Evolutionary conservation across 2,113 vertebrate genomes (phyloP).

Genomic region (Periophthalmus modestus): DNA sequence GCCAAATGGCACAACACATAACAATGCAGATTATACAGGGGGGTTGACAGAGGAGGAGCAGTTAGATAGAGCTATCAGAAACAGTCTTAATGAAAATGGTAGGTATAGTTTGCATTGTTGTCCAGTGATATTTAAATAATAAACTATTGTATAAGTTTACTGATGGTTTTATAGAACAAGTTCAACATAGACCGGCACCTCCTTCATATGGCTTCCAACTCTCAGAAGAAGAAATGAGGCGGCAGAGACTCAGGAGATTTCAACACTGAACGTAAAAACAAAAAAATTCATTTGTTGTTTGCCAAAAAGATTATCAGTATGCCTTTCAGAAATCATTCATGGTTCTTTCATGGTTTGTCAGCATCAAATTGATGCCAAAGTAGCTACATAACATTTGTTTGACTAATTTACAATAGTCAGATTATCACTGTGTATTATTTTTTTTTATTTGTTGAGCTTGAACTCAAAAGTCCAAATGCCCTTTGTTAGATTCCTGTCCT

Average conservation of each 20-base stretch:
- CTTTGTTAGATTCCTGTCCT: background rate
- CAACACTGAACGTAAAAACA: background rate
- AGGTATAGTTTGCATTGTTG: conserved; percentile 30
- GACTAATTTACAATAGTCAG: background rate
- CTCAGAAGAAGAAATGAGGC: conserved; percentile 61
- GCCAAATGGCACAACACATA: conserved; percentile 55
- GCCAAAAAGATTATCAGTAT: background rate
- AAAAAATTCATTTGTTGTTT: background rate
- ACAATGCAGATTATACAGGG: conserved; percentile 46
- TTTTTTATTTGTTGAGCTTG: background rate
- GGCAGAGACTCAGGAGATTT: conserved; percentile 32
- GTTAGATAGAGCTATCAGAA: conserved; percentile 83
- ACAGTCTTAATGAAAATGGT: conserved; percentile 87
- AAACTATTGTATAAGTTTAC: background rate
- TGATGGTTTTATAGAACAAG: conserved; percentile 35
- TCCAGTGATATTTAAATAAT: background rate
- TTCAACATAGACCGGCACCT: conserved; percentile 27
- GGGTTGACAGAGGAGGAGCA: conserved; percentile 89
- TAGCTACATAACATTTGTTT: background rate
- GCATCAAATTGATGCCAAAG: background rate
- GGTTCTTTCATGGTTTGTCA: background rate
- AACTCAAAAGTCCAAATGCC: background rate
- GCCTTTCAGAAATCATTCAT: background rate
- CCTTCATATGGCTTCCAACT: conserved; percentile 49
- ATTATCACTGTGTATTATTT: background rate